Conservation (phyloP, 2,797 vertebrate species). For the Helarctos malayanus region DNA sequence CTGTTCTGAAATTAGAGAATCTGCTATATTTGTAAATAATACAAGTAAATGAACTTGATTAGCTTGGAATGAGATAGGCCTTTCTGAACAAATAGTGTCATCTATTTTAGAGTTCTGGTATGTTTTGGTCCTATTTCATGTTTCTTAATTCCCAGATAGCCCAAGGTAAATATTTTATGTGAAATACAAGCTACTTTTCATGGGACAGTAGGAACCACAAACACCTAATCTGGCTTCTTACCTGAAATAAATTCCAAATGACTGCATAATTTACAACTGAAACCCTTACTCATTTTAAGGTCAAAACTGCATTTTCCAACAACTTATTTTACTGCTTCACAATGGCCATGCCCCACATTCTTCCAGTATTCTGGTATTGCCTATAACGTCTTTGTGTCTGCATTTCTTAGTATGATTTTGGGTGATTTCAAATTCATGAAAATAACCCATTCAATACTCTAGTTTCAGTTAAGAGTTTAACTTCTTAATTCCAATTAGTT, state of each 20-base stretch:
- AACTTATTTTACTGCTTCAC: not conserved
- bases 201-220: not conserved
- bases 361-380: not conserved
- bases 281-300: not conserved
- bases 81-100: not conserved
- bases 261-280: not conserved
- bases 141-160: constrained; percentile 49
- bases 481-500: not conserved
- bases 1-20: constrained; percentile 7
- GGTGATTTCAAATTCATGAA: not conserved
- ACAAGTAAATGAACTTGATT: not conserved
- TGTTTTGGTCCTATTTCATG: not conserved
- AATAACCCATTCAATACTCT: not conserved
- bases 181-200: constrained; percentile 25
- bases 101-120: not conserved
- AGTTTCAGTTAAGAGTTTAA: not conserved
- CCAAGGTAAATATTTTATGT: not conserved
- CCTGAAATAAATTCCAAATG: constrained; percentile 33
- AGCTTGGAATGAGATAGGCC: not conserved
- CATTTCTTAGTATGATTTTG: not conserved
- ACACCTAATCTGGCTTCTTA: constrained; percentile 5
- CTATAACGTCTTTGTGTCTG: not conserved
- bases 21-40: not conserved
- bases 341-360: not conserved
- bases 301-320: not conserved